Evolutionary conservation across 2,797 vertebrate genomes (phyloP).

Genomic region (Falco rusticolus): DNA sequence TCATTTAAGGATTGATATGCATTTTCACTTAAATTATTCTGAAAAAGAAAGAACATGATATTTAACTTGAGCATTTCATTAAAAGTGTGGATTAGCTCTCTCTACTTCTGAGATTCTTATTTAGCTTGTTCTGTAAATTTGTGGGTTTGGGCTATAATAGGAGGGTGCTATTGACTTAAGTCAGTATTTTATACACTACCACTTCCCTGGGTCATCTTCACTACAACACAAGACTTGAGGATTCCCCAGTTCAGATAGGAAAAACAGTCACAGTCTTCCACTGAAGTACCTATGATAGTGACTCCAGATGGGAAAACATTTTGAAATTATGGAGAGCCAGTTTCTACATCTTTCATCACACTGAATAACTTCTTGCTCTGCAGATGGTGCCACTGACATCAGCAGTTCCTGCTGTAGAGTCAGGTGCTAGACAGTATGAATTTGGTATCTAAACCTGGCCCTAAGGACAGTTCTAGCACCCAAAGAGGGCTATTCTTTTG

Average conservation of each 20-base stretch:
- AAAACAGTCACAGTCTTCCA: neutral
- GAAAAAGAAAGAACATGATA: neutral
- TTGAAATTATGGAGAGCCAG: neutral
- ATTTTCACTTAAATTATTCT: neutral
- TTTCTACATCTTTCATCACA: slow-evolving; percentile 35
- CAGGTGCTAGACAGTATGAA: neutral
- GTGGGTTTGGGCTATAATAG: neutral
- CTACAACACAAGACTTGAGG: neutral
- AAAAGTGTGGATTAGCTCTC: neutral
- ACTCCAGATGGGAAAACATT: slow-evolving; percentile 33
- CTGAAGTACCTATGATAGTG: neutral
- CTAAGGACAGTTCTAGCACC: neutral
- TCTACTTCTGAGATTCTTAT: neutral
- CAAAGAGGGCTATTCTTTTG: neutral
- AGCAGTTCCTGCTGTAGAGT: neutral
- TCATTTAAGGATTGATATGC: neutral
- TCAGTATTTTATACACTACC: neutral
- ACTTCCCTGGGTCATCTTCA: neutral
- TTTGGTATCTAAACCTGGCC: neutral
- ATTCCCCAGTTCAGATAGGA: neutral
- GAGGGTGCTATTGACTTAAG: neutral
- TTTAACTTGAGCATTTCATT: neutral
- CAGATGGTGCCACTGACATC: slow-evolving; percentile 13
- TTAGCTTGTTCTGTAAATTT: neutral
- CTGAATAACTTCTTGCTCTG: slow-evolving; percentile 7